phyloP scores from a whole-genome alignment of 2,113 vertebrate genomes.

The Motacilla tschutschensis region DNA sequence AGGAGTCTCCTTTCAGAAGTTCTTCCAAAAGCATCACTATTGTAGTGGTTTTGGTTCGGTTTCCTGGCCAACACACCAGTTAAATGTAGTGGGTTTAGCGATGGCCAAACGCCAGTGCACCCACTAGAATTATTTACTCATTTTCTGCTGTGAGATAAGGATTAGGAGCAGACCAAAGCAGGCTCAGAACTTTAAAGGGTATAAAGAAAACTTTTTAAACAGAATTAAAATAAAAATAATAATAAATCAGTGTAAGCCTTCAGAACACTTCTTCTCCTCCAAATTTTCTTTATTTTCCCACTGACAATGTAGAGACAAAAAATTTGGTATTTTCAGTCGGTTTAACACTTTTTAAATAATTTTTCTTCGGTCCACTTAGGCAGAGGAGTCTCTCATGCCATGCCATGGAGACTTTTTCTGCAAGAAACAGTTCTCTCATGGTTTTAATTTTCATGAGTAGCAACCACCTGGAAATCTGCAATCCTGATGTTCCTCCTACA shows the following conservation, averaged over 20 bases:
- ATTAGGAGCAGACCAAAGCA: not conserved
- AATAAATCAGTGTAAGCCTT: not conserved
- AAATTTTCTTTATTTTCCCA: not conserved
- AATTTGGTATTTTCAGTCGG: not conserved
- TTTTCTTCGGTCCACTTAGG: not conserved
- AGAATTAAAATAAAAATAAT: not conserved
- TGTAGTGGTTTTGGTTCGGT: not conserved
- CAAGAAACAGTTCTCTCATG: not conserved
- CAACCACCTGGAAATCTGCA: not conserved
- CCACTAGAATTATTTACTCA: not conserved
- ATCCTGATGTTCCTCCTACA: rapidly evolving
- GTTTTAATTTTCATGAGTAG: not conserved
- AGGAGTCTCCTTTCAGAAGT: not conserved
- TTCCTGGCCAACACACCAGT: not conserved
- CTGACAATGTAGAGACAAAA: not conserved
- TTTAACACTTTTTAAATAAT: not conserved
- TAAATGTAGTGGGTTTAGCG: not conserved
- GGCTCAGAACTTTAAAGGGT: not conserved
- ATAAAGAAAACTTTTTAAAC: not conserved
- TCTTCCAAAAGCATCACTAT: not conserved
- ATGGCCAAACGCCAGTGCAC: not conserved
- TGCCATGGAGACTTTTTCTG: not conserved
- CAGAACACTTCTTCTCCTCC: not conserved
- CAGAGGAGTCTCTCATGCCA: not conserved
- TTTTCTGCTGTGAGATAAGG: not conserved